Base-by-base conservation (phyloP, 1,140 invertebrate genomes). In the Phymastichus coffea region DNA sequence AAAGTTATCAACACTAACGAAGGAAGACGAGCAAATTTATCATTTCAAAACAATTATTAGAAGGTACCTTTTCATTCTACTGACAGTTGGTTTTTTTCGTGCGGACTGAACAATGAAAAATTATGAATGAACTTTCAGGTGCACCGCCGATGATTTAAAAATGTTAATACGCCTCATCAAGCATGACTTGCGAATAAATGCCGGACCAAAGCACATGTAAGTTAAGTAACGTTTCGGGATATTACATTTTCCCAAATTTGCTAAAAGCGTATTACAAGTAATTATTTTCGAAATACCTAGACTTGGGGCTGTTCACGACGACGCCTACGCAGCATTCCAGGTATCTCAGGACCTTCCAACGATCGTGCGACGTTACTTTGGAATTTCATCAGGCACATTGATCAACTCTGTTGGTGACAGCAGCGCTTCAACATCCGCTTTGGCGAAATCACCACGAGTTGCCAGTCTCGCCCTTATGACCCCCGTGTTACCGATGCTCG, bases 161-260 rank as follows among this genome's bases (percentile, higher is more conserved):
- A 93, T 89, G 82, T 80, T 96, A 8, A 87, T 97, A 9, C 81
- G 94, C 14, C 76, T 97, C 30, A 90, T 97, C 7, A 95, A 95
- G 79, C 91, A 92, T 68, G 95, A 97, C 78, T 80, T 97, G 40
- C 81, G 92, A 65, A 97, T 97, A 53, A 95, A 95, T 74, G 89
- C 93, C 33, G 93, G 94, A 4, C 88, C 94, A 2, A 94, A 96
- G 77, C 93, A 94, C 70, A 90, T 97, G 81, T 86, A 87, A 79
- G 83, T 77, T 22, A 43, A 14, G 8, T 28, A n/a, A n/a, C n/a
- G n/a, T 17, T 56, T 49, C 38, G 30, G 15, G 28, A 1, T 14
- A 35, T 15, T 1, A 25, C 26, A 43, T 19, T 25, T 43, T 25
- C n/a, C 25, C 10, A 12, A 30, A 2, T 4, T 38, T 47, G 10